phyloP scores from a whole-genome alignment of 2,797 vertebrate genomes.

The Cephalopachus bancanus region DNA sequence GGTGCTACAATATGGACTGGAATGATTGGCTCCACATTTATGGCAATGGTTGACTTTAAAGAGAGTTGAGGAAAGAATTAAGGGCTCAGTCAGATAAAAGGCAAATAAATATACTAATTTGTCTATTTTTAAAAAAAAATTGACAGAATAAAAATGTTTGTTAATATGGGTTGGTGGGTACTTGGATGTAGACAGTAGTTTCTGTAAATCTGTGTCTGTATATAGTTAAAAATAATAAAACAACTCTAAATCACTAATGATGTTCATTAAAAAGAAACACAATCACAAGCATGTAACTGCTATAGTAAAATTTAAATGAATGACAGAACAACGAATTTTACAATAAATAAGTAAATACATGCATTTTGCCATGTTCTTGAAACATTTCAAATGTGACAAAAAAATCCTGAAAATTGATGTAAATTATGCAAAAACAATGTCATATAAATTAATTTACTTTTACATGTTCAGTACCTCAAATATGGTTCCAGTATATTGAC shows the following conservation, averaged over 20 bases:
- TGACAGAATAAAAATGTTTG: neutral
- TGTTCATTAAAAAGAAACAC: neutral
- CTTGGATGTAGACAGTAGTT: neutral
- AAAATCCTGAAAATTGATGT: neutral
- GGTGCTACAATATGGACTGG: neutral
- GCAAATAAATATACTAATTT: neutral
- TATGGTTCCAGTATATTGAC: neutral
- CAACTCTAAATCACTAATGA: neutral
- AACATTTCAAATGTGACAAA: neutral
- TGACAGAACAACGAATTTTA: neutral
- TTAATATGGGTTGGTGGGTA: neutral
- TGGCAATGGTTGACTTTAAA: neutral
- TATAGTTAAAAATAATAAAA: conserved; percentile 1
- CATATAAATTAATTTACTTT: neutral
- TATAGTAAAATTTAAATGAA: neutral
- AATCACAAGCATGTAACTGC: neutral
- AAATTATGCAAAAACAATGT: neutral
- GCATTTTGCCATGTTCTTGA: neutral
- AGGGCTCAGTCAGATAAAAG: neutral
- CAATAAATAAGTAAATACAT: neutral
- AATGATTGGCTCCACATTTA: neutral
- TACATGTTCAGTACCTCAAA: neutral
- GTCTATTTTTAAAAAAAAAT: neutral
- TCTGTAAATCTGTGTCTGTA: neutral
- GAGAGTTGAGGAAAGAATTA: neutral